Evolutionary conservation across 1,140 invertebrate genomes (phyloP), one percentile per base, ranked within the genome.

Genomic region (Leptopilina clavipes): DNA sequence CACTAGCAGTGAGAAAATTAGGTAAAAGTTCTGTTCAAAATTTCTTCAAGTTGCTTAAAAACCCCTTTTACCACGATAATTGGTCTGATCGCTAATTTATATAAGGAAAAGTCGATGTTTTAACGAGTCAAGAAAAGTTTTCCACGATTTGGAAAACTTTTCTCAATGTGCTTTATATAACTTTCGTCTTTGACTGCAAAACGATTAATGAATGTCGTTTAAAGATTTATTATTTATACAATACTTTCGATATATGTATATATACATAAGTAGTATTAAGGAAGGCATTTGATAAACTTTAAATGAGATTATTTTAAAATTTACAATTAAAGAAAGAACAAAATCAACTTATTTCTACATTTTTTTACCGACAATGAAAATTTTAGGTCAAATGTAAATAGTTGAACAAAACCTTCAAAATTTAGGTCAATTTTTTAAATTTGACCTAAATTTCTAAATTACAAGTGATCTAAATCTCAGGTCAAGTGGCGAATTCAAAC

Each of bases 21-120:
- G 25, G 22, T 22, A 31, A 65, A 65, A 65, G 59, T 65, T 65
- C 25, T 31, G 25, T 31, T 31, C 25, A 7, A 65, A 31, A 65
- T 65, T 31, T 65, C 59, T 65, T 37, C 22, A 65, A 65, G 25
- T 19, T 25, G 22, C 56, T 65, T 65, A 65, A 65, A 65, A 65
- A 65, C n/a, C 25, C 19, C 22, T 31, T 31, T 65, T 65, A 65
- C 11, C 25, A 14, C 14, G 59, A 65, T 65, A 65, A 65, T 65
- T 65, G 59, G 59, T n/a, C 59, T 31, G 59, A 65, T 65, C 11
- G 22, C 22, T 65, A 31, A 65, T 31, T 65, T 31, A 65, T 65
- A 65, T 31, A 31, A 31, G 25, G 25, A 11, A 31, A 40, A 65
- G 59, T 65, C 25, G 25, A 31, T 65, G 59, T 31, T 65, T 65